Conservation (phyloP, 23 tunicate genomes). For the Oikopleura vanhoeffeni region DNA sequence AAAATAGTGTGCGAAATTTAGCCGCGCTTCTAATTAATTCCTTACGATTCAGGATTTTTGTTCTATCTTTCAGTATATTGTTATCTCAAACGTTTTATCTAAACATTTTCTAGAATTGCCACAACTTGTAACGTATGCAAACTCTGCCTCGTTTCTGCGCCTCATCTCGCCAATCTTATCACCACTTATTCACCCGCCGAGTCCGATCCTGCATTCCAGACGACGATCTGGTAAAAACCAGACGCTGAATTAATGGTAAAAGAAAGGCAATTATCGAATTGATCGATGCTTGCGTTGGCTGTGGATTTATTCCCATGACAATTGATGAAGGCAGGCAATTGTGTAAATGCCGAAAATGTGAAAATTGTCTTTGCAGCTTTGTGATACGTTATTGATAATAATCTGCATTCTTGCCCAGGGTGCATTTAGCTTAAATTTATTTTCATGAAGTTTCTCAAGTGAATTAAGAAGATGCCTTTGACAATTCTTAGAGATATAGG, state of each 20-base stretch:
- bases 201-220: slow-evolving; percentile 8
- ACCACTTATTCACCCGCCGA: slow-evolving; percentile 55
- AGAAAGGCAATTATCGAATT: not conserved
- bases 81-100: too few species aligned
- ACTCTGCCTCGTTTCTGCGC: slow-evolving; percentile 76
- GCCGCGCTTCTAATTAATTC: too few species aligned
- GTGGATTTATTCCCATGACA: not conserved
- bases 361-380: slow-evolving; percentile 29
- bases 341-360: slow-evolving; percentile 24
- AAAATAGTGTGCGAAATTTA: too few species aligned
- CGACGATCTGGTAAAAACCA: slow-evolving; percentile 14
- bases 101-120: slow-evolving; percentile 24
- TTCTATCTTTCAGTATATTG: too few species aligned
- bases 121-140: slow-evolving; percentile 58
- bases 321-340: slow-evolving; percentile 18
- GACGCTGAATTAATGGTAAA: not conserved
- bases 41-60: too few species aligned
- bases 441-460: too few species aligned
- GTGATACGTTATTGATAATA: slow-evolving; percentile 63
- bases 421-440: too few species aligned
- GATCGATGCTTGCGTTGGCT: slow-evolving; percentile 2
- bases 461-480: too few species aligned
- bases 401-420: slow-evolving; percentile 82
- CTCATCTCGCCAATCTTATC: slow-evolving; percentile 84
- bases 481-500: too few species aligned